Percentiles rank a stretch among this genome's conserved stretches.
Conservation (phyloP, 1,140 invertebrate genomes). For the Tenebrio molitor region DNA sequence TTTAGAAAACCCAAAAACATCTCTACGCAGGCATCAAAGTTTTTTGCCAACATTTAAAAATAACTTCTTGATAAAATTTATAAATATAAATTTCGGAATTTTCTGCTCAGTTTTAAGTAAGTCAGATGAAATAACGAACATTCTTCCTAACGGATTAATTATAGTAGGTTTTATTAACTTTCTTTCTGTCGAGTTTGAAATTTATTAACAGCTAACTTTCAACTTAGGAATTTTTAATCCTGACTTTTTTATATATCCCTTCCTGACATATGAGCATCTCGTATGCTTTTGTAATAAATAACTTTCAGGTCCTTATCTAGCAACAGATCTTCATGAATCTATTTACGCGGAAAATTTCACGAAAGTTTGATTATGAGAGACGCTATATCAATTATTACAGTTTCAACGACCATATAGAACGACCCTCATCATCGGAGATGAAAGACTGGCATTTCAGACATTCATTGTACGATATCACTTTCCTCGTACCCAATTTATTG, state of each 20-base stretch:
- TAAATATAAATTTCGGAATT: constrained; percentile 26
- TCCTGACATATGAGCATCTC: no score
- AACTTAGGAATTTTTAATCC: no score
- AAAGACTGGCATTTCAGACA: constrained; percentile 37
- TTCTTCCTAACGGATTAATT: neutral
- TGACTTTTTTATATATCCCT: no score
- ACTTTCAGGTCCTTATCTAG: neutral
- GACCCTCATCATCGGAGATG: constrained; percentile 32
- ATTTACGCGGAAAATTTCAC: constrained; percentile 9
- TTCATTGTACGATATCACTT: constrained; percentile 31
- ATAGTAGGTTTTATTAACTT: neutral
- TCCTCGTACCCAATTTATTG: constrained; percentile 27
- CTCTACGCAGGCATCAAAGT: constrained; percentile 16
- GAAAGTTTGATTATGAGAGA: constrained; percentile 21
- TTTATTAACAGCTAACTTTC: no score
- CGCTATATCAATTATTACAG: constrained; percentile 36
- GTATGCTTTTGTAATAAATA: no score
- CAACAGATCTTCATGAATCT: constrained; percentile 10
- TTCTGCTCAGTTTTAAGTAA: neutral
- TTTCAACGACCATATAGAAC: constrained; percentile 32
- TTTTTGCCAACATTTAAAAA: constrained; percentile 19
- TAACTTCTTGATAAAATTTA: constrained; percentile 3
- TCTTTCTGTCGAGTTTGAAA: neutral
- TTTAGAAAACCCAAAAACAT: constrained; percentile 24
- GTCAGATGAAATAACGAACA: neutral